Evolutionary conservation across 2,888 invertebrate genomes (phyloP).

Genomic region (Tenthredo distinguenda): DNA sequence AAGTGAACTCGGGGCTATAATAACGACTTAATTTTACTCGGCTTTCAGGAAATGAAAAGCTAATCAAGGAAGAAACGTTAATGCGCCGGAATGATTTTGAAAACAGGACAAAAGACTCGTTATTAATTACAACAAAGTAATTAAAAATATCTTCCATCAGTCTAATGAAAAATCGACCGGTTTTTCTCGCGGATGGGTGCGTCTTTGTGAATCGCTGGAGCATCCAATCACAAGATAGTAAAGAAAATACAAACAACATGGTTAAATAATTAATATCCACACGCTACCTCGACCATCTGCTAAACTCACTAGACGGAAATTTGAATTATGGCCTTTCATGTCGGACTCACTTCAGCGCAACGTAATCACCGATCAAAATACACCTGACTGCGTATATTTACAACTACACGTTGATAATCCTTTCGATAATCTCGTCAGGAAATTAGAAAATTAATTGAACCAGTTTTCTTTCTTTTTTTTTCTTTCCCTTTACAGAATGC

Average conservation of each 20-base stretch:
- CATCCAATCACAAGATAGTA: conserved; percentile 38
- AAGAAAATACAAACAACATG: conserved; percentile 21
- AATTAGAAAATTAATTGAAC: neutral
- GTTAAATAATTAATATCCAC: conserved; percentile 22
- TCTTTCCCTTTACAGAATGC: neutral
- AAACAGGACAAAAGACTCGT: conserved; percentile 31
- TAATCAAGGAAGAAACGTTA: conserved; percentile 28
- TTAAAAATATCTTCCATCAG: conserved; percentile 48
- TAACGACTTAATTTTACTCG: conserved; percentile 25
- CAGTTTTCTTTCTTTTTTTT: neutral
- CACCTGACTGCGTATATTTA: neutral
- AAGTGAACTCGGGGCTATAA: neutral
- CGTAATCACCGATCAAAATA: neutral
- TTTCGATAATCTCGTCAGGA: neutral
- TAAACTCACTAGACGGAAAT: neutral
- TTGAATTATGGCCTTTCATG: conserved; percentile 1
- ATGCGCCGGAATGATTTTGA: conserved; percentile 34
- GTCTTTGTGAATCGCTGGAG: conserved; percentile 30
- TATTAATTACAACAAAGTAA: conserved; percentile 47
- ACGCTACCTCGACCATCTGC: conserved; percentile 19
- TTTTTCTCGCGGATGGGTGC: conserved; percentile 36
- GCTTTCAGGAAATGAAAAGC: conserved; percentile 48
- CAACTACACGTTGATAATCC: neutral
- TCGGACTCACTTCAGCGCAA: conserved; percentile 4
- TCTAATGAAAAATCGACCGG: conserved; percentile 51